These are phyloP conservation scores for Congeria kusceri DNA, from an alignment of 2,888 invertebrate genomes.

Conservation along the genomic window DNA sequence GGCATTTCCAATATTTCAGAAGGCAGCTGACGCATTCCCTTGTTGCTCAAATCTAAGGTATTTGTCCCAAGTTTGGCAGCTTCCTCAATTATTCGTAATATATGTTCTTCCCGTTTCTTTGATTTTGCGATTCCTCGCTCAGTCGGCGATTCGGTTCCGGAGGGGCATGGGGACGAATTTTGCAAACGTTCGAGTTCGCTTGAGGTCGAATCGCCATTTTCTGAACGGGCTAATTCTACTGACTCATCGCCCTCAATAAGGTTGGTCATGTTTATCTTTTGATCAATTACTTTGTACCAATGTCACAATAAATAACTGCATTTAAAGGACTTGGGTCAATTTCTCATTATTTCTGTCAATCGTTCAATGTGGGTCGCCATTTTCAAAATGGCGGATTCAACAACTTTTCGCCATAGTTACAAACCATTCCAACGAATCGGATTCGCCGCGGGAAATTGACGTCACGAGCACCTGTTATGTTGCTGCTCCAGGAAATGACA, in stretches of 20 bases:
- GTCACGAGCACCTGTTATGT: conserved; percentile 22
- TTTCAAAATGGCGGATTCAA: conserved; percentile 70
- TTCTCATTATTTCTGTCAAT: too few relatives aligned
- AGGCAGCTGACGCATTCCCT: conserved; percentile 76
- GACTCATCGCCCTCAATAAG: conserved; percentile 50
- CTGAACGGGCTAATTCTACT: conserved; percentile 52
- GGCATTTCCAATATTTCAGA: conserved; percentile 77
- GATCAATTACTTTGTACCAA: neutral
- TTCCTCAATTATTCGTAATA: conserved; percentile 71
- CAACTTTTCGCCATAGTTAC: conserved; percentile 11
- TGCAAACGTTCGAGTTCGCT: conserved; percentile 72
- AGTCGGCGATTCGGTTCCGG: conserved; percentile 64
- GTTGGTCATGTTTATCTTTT: conserved; percentile 48
- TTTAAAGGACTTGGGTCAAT: too few relatives aligned
- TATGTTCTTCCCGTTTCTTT: conserved; percentile 69
- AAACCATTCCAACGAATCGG: conserved; percentile 25
- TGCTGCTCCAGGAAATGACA: conserved; percentile 2
- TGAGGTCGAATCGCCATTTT: conserved; percentile 66
- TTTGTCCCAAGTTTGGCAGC: conserved; percentile 70
- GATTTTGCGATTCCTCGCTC: conserved; percentile 74
- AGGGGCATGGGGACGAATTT: conserved; percentile 62
- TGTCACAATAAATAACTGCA: too few relatives aligned
- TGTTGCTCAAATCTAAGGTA: conserved; percentile 78
- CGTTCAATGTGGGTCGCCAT: conserved; percentile 49
- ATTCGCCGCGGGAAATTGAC: conserved; percentile 1